These are phyloP conservation scores for Trachelipus rathkii DNA, from an alignment of 1,140 invertebrate species.

Conservation along the genomic window DNA sequence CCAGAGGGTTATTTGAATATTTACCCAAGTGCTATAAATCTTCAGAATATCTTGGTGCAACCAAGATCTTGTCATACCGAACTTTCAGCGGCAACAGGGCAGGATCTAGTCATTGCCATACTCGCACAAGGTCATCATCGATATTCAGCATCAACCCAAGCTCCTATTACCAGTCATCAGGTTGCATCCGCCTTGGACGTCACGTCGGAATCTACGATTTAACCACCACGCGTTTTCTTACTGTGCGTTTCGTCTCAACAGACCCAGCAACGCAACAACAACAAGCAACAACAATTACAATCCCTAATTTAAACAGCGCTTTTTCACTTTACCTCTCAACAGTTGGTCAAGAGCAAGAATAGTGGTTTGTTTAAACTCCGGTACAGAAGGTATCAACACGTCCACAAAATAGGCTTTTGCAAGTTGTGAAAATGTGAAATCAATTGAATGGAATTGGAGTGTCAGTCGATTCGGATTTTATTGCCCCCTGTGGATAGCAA, in stretches of 20 bases:
- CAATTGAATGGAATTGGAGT: background rate
- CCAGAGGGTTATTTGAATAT: background rate
- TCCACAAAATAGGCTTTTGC: background rate
- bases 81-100: background rate
- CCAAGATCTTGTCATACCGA: slow-evolving; percentile 3
- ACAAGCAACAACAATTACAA: background rate
- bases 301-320: background rate
- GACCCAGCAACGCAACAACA: background rate
- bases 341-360: background rate
- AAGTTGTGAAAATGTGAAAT: background rate
- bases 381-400: background rate
- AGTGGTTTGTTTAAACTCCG: background rate
- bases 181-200: background rate
- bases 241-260: background rate
- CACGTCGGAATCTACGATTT: background rate
- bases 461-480: background rate
- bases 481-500: background rate
- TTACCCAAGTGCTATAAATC: background rate
- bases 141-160: background rate
- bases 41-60: background rate
- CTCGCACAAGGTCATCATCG: background rate
- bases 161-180: background rate
- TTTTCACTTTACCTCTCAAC: background rate
- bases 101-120: background rate
- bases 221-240: background rate